phyloP scores from a whole-genome alignment of 1,140 invertebrate species.

The Ceratosolen solmsi region DNA sequence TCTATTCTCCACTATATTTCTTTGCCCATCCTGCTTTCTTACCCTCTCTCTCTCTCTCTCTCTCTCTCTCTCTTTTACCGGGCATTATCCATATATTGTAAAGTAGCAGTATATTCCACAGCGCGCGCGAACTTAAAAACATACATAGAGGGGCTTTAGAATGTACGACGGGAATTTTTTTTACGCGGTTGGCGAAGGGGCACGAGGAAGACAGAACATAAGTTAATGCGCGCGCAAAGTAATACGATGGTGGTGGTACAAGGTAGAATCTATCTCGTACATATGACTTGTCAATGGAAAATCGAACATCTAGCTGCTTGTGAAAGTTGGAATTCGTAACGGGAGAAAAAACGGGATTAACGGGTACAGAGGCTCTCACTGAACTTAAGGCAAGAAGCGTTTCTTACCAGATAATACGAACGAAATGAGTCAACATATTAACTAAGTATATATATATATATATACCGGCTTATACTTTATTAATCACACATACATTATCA shows the following conservation, averaged over 20 bases:
- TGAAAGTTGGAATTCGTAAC: constrained; percentile 36
- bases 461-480: neutral
- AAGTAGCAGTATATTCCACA: neutral
- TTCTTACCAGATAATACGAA: no score
- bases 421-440: neutral
- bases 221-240: constrained; percentile 13
- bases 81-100: constrained; percentile 45
- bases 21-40: constrained; percentile 22
- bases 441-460: neutral
- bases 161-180: constrained; percentile 47
- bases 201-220: constrained; percentile 22
- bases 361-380: neutral
- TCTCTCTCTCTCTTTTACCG: constrained; percentile 38
- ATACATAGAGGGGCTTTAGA: constrained; percentile 40
- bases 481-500: neutral
- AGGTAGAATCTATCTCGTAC: neutral
- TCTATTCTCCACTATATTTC: constrained; percentile 5
- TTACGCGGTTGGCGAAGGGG: constrained; percentile 10
- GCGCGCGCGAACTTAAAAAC: neutral
- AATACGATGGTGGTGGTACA: constrained; percentile 4
- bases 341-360: constrained; percentile 31
- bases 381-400: no score
- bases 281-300: neutral
- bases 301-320: neutral
- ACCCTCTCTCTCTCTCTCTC: constrained; percentile 24